phyloP scores from a whole-genome alignment of 1,140 invertebrate species.

The Aphelenchoides besseyi region DNA sequence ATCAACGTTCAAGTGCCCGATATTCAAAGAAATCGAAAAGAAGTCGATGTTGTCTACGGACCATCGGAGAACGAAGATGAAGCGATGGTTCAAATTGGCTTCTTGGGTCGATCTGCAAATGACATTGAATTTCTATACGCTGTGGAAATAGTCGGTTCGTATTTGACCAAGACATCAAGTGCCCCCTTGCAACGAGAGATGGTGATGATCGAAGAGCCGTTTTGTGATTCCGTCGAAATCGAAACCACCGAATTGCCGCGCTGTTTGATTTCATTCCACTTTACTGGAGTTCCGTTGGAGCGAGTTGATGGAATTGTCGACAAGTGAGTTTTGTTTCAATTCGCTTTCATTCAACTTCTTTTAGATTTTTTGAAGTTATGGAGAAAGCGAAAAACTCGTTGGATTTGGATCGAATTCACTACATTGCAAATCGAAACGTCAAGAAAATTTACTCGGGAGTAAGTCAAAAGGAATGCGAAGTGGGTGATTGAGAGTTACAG shows the following conservation, averaged over 20 bases:
- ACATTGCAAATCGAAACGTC: conserved; percentile 73
- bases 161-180: conserved; percentile 78
- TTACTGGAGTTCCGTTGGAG: conserved; percentile 74
- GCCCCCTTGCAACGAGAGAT: conserved; percentile 79
- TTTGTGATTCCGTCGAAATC: conserved; percentile 72
- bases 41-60: conserved; percentile 67
- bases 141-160: conserved; percentile 74
- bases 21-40: conserved; percentile 66
- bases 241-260: conserved; percentile 32
- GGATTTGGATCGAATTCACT: conserved; percentile 74
- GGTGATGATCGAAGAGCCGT: conserved; percentile 78
- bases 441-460: conserved; percentile 65
- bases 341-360: no score
- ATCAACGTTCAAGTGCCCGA: conserved; percentile 68
- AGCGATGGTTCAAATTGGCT: conserved; percentile 76
- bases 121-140: conserved; percentile 67
- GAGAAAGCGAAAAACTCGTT: conserved; percentile 66
- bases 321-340: conserved; percentile 63
- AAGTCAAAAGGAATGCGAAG: conserved; percentile 12
- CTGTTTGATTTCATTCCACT: conserved; percentile 71
- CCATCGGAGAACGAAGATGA: conserved; percentile 80
- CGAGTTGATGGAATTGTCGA: conserved; percentile 71
- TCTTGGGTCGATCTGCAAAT: conserved; percentile 73
- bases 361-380: conserved; percentile 13
- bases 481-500: not conserved